phyloP scores from a whole-genome alignment of 2,888 invertebrate genomes.

The Nebria brevicollis region DNA sequence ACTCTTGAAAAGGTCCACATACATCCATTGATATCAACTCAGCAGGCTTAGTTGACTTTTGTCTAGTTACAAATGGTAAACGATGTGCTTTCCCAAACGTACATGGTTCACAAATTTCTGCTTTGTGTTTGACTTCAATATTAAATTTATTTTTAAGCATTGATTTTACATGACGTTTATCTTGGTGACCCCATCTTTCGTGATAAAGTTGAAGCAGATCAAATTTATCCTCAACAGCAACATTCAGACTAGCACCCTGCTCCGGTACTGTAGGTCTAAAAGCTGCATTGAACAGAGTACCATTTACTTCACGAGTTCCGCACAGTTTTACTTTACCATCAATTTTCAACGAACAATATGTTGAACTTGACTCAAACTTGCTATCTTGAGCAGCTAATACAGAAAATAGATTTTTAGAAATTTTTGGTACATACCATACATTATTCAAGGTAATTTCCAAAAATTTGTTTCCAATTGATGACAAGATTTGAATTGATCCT shows the following conservation, averaged over 20 bases:
- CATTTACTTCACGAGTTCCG: background rate
- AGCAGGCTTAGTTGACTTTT: background rate
- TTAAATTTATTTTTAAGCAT: background rate
- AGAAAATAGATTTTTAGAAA: background rate
- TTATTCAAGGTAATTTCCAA: no score
- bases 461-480: no score
- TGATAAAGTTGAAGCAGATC: conserved; percentile 21
- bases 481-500: conserved; percentile 36
- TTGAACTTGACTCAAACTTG: no score
- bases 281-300: conserved; percentile 30
- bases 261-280: background rate
- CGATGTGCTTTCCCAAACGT: conserved; percentile 11
- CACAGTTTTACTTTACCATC: no score
- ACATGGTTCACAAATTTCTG: conserved; percentile 4
- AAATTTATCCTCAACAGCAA: conserved; percentile 2
- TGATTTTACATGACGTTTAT: conserved; percentile 15
- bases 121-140: background rate
- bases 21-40: conserved; percentile 1
- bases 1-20: conserved; percentile 47
- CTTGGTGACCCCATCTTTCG: conserved; percentile 26
- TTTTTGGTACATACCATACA: no score
- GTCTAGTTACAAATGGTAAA: background rate
- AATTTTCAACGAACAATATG: no score
- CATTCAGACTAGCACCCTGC: background rate
- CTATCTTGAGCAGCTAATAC: no score